Evolutionary conservation across 2,113 vertebrate genomes (phyloP).

Genomic region (Tragelaphus strepsiceros): DNA sequence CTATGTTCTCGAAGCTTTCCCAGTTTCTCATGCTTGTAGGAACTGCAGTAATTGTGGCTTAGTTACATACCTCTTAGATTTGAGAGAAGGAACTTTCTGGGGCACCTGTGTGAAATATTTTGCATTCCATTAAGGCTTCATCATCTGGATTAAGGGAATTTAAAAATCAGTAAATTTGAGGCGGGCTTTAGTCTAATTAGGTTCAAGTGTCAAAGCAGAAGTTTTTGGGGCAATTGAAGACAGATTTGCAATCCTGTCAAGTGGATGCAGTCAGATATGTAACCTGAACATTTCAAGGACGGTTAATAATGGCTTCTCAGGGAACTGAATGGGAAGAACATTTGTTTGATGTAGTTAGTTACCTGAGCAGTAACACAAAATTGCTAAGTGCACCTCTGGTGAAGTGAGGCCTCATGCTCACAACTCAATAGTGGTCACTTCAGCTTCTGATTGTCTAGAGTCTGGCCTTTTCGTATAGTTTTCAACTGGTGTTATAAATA

Average conservation of each 20-base stretch:
- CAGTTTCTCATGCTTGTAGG: neutral
- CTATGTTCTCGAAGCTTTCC: neutral
- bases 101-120: conserved; percentile 35
- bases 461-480: neutral
- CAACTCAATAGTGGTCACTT: neutral
- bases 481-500: conserved; percentile 9
- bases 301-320: conserved; percentile 51
- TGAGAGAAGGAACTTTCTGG: neutral
- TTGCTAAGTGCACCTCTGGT: neutral
- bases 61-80: neutral
- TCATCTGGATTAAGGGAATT: conserved; percentile 33
- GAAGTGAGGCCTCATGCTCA: neutral
- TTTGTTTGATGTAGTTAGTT: conserved; percentile 46
- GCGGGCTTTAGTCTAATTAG: conserved; percentile 33
- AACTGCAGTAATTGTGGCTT: neutral
- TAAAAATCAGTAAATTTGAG: conserved; percentile 24
- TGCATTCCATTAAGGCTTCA: conserved; percentile 32
- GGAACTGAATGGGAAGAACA: neutral
- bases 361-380: neutral
- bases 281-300: conserved; percentile 32
- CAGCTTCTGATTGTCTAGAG: neutral
- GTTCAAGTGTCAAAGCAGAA: conserved; percentile 37
- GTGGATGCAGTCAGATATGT: conserved; percentile 47
- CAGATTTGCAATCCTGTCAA: conserved; percentile 47
- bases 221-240: conserved; percentile 44